Base-by-base conservation (phyloP, 2,113 vertebrate genomes). In the Sialia sialis region DNA sequence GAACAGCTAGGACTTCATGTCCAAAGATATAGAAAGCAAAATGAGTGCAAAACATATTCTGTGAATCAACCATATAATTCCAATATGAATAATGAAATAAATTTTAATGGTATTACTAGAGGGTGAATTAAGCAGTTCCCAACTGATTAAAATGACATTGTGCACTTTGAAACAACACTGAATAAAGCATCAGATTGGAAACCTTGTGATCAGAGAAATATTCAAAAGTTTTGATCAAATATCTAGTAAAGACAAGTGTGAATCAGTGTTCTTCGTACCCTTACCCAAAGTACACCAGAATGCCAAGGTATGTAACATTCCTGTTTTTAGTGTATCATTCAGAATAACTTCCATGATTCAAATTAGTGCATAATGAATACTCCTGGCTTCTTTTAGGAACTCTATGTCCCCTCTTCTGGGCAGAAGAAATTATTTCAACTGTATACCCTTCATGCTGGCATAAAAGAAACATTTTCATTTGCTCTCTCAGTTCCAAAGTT, bases 401-500 rank as follows among this genome's bases (percentile, higher is more conserved):
- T 64, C 13, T 60, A 0, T 72, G 69, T 90, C 58, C 63, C 48
- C 34, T 89, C 23, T 84, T 81, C 60, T 79, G 84, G 72, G 49
- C 8, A 86, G 73, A 25, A 89, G 66, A 84, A 90, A 72, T 27
- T 0, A 62, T 75, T 93, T 94, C 56, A 82, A 16, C 38, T 73
- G 3, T 84, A 54, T 87, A 72, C 32, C 43, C 51, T 69, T 11
- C 63, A 72, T 22, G 74, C 58, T 94, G 70, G 32, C 54, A 34
- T 84, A 54, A 56, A 95, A 89, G 8, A 66, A 79, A 60, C 22
- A 38, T 49, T 91, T 93, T 85, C 16, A 58, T 80, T 94, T 89
- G 30, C 25, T 81, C 60, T 59, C 56, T 73, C 9, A 36, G 58
- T 85, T 95, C 81, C 58, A 76, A 87, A 91, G 52, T 64, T 87